Evolutionary conservation across 1,140 invertebrate genomes (phyloP).

Genomic region (Diprion similis): DNA sequence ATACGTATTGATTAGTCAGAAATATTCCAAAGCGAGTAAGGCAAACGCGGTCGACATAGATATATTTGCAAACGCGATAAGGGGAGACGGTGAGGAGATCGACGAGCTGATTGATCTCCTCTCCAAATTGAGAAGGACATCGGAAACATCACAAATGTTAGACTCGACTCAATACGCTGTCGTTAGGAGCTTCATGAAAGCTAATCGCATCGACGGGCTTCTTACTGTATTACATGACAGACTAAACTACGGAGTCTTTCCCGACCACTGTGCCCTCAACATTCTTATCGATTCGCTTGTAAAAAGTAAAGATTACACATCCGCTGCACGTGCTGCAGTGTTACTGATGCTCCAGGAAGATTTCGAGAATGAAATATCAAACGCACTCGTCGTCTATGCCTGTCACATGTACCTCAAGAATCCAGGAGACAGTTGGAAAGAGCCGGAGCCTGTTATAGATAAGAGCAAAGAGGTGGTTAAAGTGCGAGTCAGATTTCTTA

Average conservation of each 20-base stretch:
- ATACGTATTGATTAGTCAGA: constrained; percentile 70
- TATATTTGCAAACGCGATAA: constrained; percentile 72
- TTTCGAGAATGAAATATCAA: constrained; percentile 73
- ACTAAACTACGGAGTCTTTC: constrained; percentile 88
- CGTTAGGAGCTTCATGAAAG: constrained; percentile 71
- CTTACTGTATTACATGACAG: constrained; percentile 79
- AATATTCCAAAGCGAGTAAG: constrained; percentile 60
- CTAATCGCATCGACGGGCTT: constrained; percentile 67
- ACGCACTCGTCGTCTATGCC: constrained; percentile 74
- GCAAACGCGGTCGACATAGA: constrained; percentile 77
- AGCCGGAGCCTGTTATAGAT: constrained; percentile 50
- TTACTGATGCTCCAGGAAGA: constrained; percentile 92
- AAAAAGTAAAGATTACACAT: constrained; percentile 70
- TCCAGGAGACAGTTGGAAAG: constrained; percentile 61
- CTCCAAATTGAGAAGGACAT: constrained; percentile 73
- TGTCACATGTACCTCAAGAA: constrained; percentile 78
- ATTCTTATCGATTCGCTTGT: constrained; percentile 84
- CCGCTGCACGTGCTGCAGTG: constrained; percentile 79
- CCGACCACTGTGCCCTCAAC: constrained; percentile 81
- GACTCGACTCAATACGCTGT: constrained; percentile 85
- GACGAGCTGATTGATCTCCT: constrained; percentile 76
- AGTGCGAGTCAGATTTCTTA: constrained; percentile 78
- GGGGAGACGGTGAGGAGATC: constrained; percentile 54
- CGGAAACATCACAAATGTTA: constrained; percentile 72
- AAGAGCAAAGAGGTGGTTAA: constrained; percentile 72